phyloP scores from a whole-genome alignment of 2,797 vertebrate genomes.

The Alouatta caraya region DNA sequence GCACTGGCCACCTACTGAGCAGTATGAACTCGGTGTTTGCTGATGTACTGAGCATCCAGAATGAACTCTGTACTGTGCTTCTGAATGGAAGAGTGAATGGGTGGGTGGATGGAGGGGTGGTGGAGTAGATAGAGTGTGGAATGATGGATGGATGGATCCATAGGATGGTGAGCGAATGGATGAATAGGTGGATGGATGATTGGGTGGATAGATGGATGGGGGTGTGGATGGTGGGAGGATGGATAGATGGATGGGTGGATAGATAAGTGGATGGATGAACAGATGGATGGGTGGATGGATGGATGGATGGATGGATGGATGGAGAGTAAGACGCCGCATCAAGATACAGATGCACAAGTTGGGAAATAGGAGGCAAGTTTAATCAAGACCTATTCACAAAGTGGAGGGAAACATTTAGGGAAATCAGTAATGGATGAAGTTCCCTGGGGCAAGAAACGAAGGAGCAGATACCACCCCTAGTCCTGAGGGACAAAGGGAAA shows the following conservation, averaged over 20 bases:
- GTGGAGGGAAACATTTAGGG: not conserved
- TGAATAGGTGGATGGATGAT: not conserved
- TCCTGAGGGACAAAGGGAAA: not conserved
- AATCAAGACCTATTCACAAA: not conserved
- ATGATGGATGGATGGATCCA: not conserved
- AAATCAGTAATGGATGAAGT: not conserved
- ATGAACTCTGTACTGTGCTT: not conserved
- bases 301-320: rapidly evolving
- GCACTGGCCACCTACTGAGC: no score
- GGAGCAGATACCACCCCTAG: not conserved
- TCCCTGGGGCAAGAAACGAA: not conserved
- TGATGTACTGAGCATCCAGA: not conserved
- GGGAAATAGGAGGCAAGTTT: not conserved
- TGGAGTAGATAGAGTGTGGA: rapidly evolving
- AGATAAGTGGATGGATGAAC: not conserved
- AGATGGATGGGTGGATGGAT: rapidly evolving
- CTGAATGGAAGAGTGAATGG: not conserved
- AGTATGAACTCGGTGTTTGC: not conserved
- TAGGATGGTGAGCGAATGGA: not conserved
- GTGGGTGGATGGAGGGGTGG: no score
- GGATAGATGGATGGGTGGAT: not conserved
- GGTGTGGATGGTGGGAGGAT: no score
- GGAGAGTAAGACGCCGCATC: not conserved
- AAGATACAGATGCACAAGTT: not conserved
- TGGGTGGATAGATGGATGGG: not conserved